phyloP scores from a whole-genome alignment of 2,888 invertebrate species.

The Andricus curvator region DNA sequence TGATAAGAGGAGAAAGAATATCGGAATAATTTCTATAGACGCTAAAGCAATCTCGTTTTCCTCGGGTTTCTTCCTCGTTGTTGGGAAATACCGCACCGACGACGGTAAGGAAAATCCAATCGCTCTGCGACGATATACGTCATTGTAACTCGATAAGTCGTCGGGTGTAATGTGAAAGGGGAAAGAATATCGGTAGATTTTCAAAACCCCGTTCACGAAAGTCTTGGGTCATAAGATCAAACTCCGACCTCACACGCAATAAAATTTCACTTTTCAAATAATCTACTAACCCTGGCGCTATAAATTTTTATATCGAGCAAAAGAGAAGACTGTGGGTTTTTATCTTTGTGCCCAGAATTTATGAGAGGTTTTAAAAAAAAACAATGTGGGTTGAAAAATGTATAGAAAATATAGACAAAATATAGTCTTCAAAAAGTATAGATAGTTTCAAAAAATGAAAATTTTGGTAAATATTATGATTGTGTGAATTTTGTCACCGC shows the following conservation, averaged over 20 bases:
- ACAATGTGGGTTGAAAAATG: background rate
- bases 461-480: too few species aligned
- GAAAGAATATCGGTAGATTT: slow-evolving; percentile 17
- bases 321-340: background rate
- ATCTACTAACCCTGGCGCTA: background rate
- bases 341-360: background rate
- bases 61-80: slow-evolving; percentile 37
- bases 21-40: slow-evolving; percentile 38
- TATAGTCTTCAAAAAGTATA: too few species aligned
- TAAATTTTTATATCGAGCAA: slow-evolving; percentile 16
- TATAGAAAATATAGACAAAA: too few species aligned
- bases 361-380: background rate
- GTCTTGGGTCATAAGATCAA: slow-evolving; percentile 28
- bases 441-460: too few species aligned
- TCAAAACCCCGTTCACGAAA: slow-evolving; percentile 29
- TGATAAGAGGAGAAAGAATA: background rate
- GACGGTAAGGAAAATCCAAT: slow-evolving; percentile 68
- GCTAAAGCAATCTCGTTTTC: slow-evolving; percentile 52
- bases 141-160: slow-evolving; percentile 69
- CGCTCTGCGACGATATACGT: slow-evolving; percentile 66
- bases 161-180: slow-evolving; percentile 53
- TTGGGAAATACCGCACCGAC: slow-evolving; percentile 48
- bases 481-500: too few species aligned
- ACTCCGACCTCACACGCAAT: slow-evolving; percentile 22
- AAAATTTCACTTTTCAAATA: slow-evolving; percentile 27